phyloP scores from a whole-genome alignment of 2,888 invertebrate species.

The Amphipoea oculea region DNA sequence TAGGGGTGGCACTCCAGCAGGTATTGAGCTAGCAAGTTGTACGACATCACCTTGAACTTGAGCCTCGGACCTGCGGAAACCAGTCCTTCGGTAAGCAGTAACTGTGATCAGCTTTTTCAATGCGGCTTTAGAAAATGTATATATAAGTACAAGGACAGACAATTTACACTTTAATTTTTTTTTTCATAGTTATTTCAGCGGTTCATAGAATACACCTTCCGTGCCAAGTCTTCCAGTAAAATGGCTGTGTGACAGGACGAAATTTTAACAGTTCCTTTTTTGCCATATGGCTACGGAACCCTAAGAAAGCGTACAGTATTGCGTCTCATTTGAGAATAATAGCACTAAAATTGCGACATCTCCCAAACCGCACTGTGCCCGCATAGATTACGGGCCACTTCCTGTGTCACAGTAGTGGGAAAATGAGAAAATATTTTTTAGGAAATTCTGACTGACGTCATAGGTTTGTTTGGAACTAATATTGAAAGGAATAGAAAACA shows the following conservation, averaged over 20 bases:
- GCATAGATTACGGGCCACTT: neutral
- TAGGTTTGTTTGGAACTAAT: neutral
- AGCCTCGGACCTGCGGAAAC: slow-evolving; percentile 79
- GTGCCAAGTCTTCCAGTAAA: neutral
- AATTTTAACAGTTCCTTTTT: neutral
- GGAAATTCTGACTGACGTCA: neutral
- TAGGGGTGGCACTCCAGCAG: slow-evolving; percentile 93
- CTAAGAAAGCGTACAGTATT: neutral
- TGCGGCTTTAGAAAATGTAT: neutral
- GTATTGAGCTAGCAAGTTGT: slow-evolving; percentile 97
- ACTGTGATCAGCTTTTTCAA: slow-evolving; percentile 1
- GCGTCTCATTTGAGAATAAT: neutral
- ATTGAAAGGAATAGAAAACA: slow-evolving; percentile 20
- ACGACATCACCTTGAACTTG: slow-evolving; percentile 94
- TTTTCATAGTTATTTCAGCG: neutral
- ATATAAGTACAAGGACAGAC: neutral
- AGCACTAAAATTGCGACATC: neutral
- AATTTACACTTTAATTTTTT: no score
- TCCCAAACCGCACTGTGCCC: neutral
- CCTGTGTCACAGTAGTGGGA: neutral
- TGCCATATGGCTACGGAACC: neutral
- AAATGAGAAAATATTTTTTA: neutral
- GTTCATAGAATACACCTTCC: neutral
- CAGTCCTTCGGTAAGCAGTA: slow-evolving; percentile 7
- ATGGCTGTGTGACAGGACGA: neutral